These are phyloP conservation scores for Parascotia fuliginaria DNA, from an alignment of 2,888 invertebrate species.

Conservation along the genomic window DNA sequence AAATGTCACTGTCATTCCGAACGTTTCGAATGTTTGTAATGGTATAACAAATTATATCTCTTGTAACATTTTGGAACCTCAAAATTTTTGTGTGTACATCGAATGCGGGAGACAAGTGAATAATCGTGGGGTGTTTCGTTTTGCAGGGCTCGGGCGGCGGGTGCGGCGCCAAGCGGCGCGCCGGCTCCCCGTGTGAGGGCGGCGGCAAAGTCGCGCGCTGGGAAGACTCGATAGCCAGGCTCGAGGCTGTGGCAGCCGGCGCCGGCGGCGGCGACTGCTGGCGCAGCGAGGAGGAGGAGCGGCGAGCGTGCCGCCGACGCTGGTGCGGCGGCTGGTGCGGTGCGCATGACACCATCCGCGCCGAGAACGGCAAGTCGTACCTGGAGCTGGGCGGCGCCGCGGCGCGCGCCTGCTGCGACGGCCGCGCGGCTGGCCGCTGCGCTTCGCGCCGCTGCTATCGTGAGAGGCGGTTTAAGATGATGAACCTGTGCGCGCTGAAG, in stretches of 20 bases:
- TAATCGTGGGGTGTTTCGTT: conserved; percentile 41
- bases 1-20: conserved; percentile 41
- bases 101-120: conserved; percentile 5
- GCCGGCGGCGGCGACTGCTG: conserved; percentile 87
- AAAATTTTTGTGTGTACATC: no score
- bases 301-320: conserved; percentile 84
- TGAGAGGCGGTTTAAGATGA: conserved; percentile 94
- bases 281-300: conserved; percentile 83
- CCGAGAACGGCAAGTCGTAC: conserved; percentile 96
- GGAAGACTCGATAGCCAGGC: conserved; percentile 81
- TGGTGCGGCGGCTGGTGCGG: conserved; percentile 85
- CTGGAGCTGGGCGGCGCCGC: conserved; percentile 93
- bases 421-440: conserved; percentile 90
- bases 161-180: conserved; percentile 84
- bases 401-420: conserved; percentile 92
- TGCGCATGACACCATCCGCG: conserved; percentile 92
- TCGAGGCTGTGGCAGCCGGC: conserved; percentile 86
- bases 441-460: conserved; percentile 93
- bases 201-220: conserved; percentile 83
- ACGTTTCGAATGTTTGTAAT: conserved; percentile 32
- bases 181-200: conserved; percentile 80
- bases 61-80: no score
- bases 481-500: conserved; percentile 97
- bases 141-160: conserved; percentile 84
- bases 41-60: conserved; percentile 16